These are phyloP conservation scores for Notarius lentiginosus DNA, from an alignment of 2,113 vertebrate species.

Conservation along the genomic window DNA sequence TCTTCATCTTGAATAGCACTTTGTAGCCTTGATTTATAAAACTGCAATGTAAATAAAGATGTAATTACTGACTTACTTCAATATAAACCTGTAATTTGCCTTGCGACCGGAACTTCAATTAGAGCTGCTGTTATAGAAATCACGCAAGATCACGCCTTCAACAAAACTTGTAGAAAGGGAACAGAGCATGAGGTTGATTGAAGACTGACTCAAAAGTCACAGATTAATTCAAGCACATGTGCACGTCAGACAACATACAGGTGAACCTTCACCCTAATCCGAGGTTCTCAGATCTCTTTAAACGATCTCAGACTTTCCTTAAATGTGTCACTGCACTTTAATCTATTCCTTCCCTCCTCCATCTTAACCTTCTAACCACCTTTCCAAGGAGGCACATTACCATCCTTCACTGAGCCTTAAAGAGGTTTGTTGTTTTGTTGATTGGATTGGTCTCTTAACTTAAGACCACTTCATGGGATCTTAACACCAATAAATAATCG, in stretches of 20 bases:
- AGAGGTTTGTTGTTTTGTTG: conserved; percentile 8
- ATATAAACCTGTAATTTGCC: background rate
- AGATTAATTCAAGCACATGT: conserved; percentile 13
- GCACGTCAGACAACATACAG: background rate
- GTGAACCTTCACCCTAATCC: conserved; percentile 14
- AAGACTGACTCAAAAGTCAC: background rate
- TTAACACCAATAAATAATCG: background rate
- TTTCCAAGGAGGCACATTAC: background rate
- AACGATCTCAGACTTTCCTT: background rate
- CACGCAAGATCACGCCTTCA: background rate
- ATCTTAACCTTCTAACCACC: background rate
- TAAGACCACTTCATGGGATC: background rate
- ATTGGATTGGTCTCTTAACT: background rate
- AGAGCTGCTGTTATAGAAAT: background rate
- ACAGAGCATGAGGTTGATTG: background rate
- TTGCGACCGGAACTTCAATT: background rate
- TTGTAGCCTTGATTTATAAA: too few relatives aligned
- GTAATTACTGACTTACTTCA: too few relatives aligned
- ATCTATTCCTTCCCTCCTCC: background rate
- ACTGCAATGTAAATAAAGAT: too few relatives aligned
- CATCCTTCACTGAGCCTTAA: conserved; percentile 1
- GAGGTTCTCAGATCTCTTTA: background rate
- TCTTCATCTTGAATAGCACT: too few relatives aligned
- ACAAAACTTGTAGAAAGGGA: background rate
- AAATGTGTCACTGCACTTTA: background rate